These are phyloP conservation scores for Phaedon cochleariae DNA, from an alignment of 2,888 invertebrate genomes.

Conservation along the genomic window DNA sequence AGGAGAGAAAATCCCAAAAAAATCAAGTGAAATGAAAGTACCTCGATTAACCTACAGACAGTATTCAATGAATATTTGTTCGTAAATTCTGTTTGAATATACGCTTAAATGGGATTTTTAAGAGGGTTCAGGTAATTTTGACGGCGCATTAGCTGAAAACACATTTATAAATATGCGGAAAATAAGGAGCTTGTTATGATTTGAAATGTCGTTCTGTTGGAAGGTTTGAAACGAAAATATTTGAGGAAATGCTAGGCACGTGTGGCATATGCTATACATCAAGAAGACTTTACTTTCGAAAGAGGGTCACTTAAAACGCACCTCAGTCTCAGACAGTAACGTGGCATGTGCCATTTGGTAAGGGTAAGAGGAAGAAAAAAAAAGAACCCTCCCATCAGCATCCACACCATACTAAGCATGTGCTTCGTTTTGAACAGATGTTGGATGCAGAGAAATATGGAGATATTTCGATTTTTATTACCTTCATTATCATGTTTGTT, in stretches of 20 bases:
- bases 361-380: neutral
- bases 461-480: neutral
- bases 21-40: too few species aligned
- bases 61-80: too few species aligned
- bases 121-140: neutral
- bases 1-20: too few species aligned
- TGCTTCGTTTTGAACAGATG: neutral
- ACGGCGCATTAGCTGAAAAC: neutral
- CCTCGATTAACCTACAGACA: too few species aligned
- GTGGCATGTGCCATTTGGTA: constrained; percentile 16
- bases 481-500: neutral
- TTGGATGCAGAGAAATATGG: neutral
- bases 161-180: neutral
- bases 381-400: neutral
- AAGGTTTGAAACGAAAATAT: constrained; percentile 6
- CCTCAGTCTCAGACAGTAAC: neutral
- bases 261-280: constrained; percentile 11
- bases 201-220: neutral
- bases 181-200: neutral
- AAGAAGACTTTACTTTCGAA: neutral
- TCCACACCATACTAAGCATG: neutral
- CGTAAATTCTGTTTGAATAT: too few species aligned
- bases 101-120: too few species aligned
- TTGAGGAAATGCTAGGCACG: neutral
- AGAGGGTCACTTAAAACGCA: constrained; percentile 10